Conservation (phyloP, 2,888 invertebrate genomes). For the Amitus sp. region DNA sequence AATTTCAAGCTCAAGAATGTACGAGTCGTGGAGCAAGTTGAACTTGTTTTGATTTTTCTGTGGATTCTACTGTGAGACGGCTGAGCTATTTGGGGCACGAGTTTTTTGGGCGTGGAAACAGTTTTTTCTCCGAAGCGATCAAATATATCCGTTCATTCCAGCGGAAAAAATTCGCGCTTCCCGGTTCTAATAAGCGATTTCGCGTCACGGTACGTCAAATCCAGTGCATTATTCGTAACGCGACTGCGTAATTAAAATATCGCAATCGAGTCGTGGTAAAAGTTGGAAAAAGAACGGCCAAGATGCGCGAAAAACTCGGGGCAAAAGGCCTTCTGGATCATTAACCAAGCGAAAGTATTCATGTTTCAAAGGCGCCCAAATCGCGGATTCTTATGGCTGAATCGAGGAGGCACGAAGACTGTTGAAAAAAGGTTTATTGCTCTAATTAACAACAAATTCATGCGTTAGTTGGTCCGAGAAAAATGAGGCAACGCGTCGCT, state of each 20-base stretch:
- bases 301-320: conserved; percentile 1
- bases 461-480: background rate
- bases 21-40: too few relatives aligned
- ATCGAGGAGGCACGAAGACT: conserved; percentile 21
- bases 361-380: conserved; percentile 6
- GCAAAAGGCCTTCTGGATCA: conserved; percentile 18
- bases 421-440: conserved; percentile 40
- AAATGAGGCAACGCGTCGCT: background rate
- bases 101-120: too few relatives aligned
- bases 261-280: background rate
- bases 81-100: too few relatives aligned
- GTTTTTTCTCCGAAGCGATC: too few relatives aligned
- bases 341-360: conserved; percentile 26
- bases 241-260: conserved; percentile 2
- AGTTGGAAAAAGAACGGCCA: background rate
- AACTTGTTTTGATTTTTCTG: too few relatives aligned
- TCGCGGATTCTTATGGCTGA: conserved; percentile 14
- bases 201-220: background rate
- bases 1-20: too few relatives aligned
- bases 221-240: background rate
- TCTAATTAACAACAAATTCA: conserved; percentile 20
- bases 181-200: too few relatives aligned
- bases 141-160: too few relatives aligned
- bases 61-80: too few relatives aligned
- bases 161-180: too few relatives aligned